Conservation (phyloP, 2,113 vertebrate species). For the Pomatorhinus ruficollis region DNA sequence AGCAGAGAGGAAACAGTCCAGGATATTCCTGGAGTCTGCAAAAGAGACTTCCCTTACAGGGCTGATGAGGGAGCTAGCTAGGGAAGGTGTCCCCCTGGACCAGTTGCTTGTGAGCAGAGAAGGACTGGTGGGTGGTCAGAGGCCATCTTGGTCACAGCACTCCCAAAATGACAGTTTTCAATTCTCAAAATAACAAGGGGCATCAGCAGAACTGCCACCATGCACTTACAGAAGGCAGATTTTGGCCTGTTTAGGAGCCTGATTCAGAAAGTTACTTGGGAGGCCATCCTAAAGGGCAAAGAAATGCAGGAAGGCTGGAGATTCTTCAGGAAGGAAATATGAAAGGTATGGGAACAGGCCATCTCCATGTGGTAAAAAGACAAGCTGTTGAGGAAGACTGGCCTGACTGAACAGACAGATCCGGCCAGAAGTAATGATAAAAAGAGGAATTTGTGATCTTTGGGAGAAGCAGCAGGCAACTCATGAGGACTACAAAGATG, state of each 20-base stretch:
- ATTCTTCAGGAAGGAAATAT: neutral
- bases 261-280: neutral
- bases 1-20: neutral
- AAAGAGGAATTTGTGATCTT: neutral
- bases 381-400: neutral
- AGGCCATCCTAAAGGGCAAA: neutral
- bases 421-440: neutral
- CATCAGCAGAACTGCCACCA: neutral
- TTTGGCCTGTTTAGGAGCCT: neutral
- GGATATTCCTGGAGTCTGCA: neutral
- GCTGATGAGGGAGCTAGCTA: neutral
- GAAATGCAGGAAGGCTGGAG: neutral
- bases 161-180: neutral
- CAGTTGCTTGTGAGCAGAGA: neutral
- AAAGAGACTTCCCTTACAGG: neutral
- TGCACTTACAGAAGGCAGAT: neutral
- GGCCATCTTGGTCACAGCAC: neutral
- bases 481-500: neutral
- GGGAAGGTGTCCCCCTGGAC: neutral
- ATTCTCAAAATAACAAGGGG: neutral
- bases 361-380: neutral
- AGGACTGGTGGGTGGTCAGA: neutral
- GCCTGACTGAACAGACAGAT: neutral
- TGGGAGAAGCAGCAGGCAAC: neutral
- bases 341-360: neutral